Evolutionary conservation across 2,888 invertebrate genomes (phyloP), one percentile per base, ranked within the genome.

Genomic region (Zele albiditarsus): DNA sequence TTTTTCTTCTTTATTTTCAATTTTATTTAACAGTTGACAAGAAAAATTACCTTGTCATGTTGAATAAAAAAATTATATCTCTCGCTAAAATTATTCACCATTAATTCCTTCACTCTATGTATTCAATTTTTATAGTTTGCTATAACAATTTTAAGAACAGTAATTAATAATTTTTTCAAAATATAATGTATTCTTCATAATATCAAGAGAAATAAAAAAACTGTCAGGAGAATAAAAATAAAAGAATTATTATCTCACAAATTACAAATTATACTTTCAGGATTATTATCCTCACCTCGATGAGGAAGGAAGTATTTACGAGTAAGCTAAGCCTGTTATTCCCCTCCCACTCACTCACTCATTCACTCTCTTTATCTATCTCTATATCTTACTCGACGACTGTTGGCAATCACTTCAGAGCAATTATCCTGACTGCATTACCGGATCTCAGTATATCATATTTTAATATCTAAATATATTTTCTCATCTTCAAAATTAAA

Each of bases 381-480:
- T 53, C 20, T 53, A 53, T 53, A 20, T 53, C 20, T 20, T 20
- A 8, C 20, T 53, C 8, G 53, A 6, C 20, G 20, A 25, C 25
- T 60, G 60, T 6, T 60, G 14, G 28, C 28, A 60, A 60, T 60
- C n/a, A 60, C 16, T 60, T 5, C 2, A 27, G 20, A 20, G 20
- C 20, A 53, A 53, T 53, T 53, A 53, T 53, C 20, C 53, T 53
- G 53, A 60, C n/a, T 60, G 60, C 27, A 60, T 60, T 27, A 60
- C 16, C 28, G 57, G 20, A 58, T 25, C 10, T 53, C 53, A n/a
- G 53, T 53, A 53, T 12, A 10, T 42, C 42, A 42, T 10, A 10
- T 42, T 12, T 42, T 3, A 10, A 42, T 42, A 5, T 14, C 4
- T 46, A 4, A 4, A 3, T 14, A 16, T n/a, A 46, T 53, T 23